Evolutionary conservation across 2,797 vertebrate genomes (phyloP).

Genomic region (Ptychobarbus kaznakovi): DNA sequence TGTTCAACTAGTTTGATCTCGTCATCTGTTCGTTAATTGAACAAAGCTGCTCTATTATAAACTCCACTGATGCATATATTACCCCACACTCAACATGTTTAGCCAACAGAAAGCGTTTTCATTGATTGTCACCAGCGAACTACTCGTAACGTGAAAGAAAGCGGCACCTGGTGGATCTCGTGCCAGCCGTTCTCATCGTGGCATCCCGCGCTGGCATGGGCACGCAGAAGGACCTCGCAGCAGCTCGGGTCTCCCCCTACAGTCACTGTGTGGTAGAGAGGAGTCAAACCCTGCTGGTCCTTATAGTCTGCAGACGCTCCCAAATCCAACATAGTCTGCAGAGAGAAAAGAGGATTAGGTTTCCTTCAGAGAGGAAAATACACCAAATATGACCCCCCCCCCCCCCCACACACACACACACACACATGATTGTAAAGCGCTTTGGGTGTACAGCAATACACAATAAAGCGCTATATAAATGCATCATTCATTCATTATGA

Average conservation of each 20-base stretch:
- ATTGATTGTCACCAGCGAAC: background rate
- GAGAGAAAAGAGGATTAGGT: conserved; percentile 19
- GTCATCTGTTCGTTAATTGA: background rate
- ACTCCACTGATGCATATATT: background rate
- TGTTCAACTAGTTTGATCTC: conserved; percentile 4
- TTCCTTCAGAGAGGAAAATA: background rate
- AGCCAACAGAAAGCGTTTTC: background rate
- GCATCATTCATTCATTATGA: background rate
- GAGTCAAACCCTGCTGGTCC: conserved; percentile 85
- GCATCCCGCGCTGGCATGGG: conserved; percentile 80
- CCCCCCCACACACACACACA: too few relatives aligned
- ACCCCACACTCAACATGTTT: background rate
- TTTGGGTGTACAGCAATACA: too few relatives aligned
- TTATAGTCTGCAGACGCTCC: conserved; percentile 88
- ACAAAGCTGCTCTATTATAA: conserved; percentile 8
- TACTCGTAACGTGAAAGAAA: conserved; percentile 8
- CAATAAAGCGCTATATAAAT: too few relatives aligned
- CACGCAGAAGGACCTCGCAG: conserved; percentile 84
- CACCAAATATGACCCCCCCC: background rate
- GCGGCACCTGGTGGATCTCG: conserved; percentile 87
- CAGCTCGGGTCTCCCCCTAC: conserved; percentile 87
- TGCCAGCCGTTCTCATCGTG: conserved; percentile 89
- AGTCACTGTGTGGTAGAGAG: conserved; percentile 85
- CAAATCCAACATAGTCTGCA: conserved; percentile 85
- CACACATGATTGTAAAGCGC: too few relatives aligned